Evolutionary conservation across 2,113 vertebrate species (phyloP).

Genomic region (Gymnarchus niloticus): DNA sequence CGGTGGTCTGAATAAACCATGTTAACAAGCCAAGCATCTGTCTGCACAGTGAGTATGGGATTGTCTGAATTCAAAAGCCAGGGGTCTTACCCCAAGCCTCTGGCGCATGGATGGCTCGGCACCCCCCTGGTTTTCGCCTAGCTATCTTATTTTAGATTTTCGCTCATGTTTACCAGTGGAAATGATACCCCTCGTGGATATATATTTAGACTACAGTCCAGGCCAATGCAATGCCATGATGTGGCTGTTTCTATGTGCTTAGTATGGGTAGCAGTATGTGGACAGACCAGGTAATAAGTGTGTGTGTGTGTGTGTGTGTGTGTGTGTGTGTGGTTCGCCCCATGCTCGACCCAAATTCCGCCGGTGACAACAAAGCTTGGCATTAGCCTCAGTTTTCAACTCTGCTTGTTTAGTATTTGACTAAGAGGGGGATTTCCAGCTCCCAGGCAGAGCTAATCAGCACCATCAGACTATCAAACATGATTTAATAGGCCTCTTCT

Average conservation of each 20-base stretch:
- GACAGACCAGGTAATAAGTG: neutral
- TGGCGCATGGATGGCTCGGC: neutral
- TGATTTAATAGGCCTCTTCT: neutral
- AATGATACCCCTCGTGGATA: neutral
- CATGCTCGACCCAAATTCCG: neutral
- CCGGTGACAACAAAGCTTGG: neutral
- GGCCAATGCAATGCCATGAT: neutral
- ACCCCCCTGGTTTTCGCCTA: neutral
- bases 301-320: conserved; percentile 9
- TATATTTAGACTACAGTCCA: neutral
- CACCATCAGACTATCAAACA: neutral
- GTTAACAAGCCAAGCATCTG: neutral
- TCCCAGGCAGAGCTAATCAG: neutral
- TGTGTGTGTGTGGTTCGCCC: neutral
- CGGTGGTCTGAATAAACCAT: neutral
- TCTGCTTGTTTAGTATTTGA: neutral
- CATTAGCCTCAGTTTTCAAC: neutral
- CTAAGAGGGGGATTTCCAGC: neutral
- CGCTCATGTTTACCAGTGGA: neutral
- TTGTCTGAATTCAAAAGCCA: conserved; percentile 1
- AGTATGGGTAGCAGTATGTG: neutral
- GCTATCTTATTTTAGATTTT: conserved; percentile 12
- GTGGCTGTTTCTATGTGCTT: neutral
- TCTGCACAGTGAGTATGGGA: neutral
- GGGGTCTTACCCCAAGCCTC: neutral